Percentiles rank a stretch among this genome's conserved stretches.
These are phyloP conservation scores for Scopus umbretta DNA, from an alignment of 2,113 vertebrate genomes.

Conservation along the genomic window DNA sequence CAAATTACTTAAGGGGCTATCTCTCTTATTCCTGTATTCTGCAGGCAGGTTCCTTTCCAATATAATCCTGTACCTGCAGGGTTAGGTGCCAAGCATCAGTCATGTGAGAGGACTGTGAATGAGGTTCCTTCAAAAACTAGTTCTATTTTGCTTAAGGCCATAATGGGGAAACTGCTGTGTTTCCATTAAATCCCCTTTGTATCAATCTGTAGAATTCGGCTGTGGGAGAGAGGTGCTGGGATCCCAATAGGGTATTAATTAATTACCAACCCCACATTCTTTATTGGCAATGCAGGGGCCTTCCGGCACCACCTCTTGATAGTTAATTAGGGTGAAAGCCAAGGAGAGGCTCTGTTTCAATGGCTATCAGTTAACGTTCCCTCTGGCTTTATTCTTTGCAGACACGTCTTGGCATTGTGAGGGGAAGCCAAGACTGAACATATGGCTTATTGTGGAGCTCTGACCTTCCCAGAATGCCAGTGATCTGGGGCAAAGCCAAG, in stretches of 20 bases:
- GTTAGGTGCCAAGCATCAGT: background rate
- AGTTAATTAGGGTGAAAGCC: conserved; percentile 22
- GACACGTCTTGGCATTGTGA: conserved; percentile 5
- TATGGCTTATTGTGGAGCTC: conserved; percentile 36
- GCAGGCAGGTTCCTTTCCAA: background rate
- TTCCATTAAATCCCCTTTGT: background rate
- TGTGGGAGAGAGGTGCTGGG: background rate
- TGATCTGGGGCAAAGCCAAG: background rate
- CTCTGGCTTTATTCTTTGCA: conserved; percentile 31
- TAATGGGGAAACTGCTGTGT: background rate
- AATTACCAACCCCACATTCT: background rate
- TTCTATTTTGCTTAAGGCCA: background rate
- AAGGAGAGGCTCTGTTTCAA: background rate
- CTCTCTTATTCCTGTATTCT: background rate
- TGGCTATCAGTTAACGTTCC: background rate
- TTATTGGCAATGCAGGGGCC: background rate
- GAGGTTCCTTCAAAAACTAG: background rate
- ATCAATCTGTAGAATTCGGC: background rate
- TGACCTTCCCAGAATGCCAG: background rate
- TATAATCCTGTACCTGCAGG: background rate
- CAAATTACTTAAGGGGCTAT: background rate
- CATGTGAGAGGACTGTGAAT: background rate
- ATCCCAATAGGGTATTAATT: background rate
- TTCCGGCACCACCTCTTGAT: background rate
- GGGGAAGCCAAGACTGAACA: conserved; percentile 29